Evolutionary conservation across 2,888 invertebrate species (phyloP).

Genomic region (Synergus umbraculus): DNA sequence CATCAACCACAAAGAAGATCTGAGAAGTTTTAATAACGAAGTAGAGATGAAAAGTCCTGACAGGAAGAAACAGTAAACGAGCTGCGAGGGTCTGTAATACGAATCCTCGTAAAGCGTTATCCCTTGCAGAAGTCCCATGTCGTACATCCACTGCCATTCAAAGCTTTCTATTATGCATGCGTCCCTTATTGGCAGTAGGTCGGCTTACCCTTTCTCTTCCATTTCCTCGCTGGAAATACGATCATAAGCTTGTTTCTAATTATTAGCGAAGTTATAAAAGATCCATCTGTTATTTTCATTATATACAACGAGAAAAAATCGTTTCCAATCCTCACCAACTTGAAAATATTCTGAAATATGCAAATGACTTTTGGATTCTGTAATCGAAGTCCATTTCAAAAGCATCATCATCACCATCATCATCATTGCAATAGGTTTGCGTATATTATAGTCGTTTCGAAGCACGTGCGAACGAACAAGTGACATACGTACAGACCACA

Average conservation of each 20-base stretch:
- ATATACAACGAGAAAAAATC: too few species aligned
- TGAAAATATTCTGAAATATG: neutral
- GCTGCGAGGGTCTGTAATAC: constrained; percentile 59
- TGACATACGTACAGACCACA: constrained; percentile 34
- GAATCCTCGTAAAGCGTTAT: constrained; percentile 69
- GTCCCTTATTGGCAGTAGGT: constrained; percentile 75
- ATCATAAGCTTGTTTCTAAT: constrained; percentile 73
- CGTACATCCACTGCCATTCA: constrained; percentile 63
- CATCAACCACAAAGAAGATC: neutral
- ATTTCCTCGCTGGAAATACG: constrained; percentile 62
- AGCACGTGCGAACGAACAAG: constrained; percentile 15
- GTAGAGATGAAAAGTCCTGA: neutral
- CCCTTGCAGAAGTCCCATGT: constrained; percentile 68
- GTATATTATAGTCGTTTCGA: constrained; percentile 1
- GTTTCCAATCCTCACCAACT: neutral
- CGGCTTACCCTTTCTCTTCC: constrained; percentile 64
- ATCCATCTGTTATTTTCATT: too few species aligned
- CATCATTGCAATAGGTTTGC: constrained; percentile 26
- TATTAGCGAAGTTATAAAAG: constrained; percentile 53
- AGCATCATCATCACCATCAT: constrained; percentile 43
- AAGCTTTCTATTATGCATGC: constrained; percentile 74
- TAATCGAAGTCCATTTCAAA: neutral
- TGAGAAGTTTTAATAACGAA: neutral
- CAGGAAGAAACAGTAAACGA: constrained; percentile 44
- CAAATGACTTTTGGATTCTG: neutral